Percentiles rank a stretch among this genome's conserved stretches.
These are phyloP conservation scores for Aricia agestis DNA, from an alignment of 1,140 invertebrate species.

Conservation along the genomic window DNA sequence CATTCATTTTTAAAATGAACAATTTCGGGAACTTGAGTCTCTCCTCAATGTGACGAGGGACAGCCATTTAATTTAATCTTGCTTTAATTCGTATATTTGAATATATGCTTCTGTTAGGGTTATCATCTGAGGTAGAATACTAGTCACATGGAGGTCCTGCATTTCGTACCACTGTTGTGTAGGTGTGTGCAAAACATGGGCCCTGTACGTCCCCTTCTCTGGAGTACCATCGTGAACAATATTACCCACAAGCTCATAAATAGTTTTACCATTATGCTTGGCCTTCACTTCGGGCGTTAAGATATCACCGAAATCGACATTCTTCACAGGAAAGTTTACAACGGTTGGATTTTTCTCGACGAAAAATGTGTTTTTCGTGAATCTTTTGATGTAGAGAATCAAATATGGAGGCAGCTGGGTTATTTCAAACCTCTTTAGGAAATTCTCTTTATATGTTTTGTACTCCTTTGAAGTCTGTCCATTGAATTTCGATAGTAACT, in stretches of 20 bases:
- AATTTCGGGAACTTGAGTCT: background rate
- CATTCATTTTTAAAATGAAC: background rate
- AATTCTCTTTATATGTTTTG: conserved; percentile 99
- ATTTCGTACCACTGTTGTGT: conserved; percentile 94
- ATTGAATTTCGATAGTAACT: conserved; percentile 96
- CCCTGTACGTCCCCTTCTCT: conserved; percentile 94
- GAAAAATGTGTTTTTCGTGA: conserved; percentile 99
- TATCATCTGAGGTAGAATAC: conserved; percentile 99
- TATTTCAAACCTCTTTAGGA: conserved; percentile 97
- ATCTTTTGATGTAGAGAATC: conserved; percentile 97
- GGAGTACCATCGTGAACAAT: conserved; percentile 99
- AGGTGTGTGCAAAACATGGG: conserved; percentile 96
- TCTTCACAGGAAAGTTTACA: conserved; percentile 99
- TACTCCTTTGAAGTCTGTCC: conserved; percentile 97
- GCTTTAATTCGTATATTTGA: conserved; percentile 84
- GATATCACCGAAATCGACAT: conserved; percentile 98
- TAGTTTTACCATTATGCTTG: conserved; percentile 86
- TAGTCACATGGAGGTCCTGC: conserved; percentile 98
- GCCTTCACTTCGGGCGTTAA: conserved; percentile 89
- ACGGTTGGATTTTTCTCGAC: conserved; percentile 99
- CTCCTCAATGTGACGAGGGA: background rate
- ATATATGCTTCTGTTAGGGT: conserved; percentile 99
- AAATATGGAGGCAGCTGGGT: conserved; percentile 96
- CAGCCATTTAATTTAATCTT: conserved; percentile 41
- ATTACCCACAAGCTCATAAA: conserved; percentile 97